Evolutionary conservation across 2,888 invertebrate species (phyloP), one percentile per base, ranked within the genome.

Genomic region (Panopea generosa): DNA sequence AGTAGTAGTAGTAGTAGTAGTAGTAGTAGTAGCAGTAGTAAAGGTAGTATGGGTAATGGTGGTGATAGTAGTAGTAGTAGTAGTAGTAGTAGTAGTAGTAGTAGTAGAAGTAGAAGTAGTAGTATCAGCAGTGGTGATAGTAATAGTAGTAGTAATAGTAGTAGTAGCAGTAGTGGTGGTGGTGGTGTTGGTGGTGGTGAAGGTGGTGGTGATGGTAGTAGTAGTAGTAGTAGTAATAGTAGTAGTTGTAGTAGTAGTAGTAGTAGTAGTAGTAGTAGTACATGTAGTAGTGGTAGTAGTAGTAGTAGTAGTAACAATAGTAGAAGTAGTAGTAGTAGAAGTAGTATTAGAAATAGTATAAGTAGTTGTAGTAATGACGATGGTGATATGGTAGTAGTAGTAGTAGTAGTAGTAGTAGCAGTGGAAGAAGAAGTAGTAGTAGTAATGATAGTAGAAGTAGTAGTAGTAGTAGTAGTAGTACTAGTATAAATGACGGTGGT

Each of bases 211-310:
- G 33, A 33, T 14, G 33, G 55, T 29, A 55, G 27, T 29, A 55
- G 55, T 55, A 29, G 55, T 55, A 55, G 55, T 55, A 55, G 55
- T 55, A 55, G 55, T 29, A 55, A 33, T 29, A 29, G 55, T 29
- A 29, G 55, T 29, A 29, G 55, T 29, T 26, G 55, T 29, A 55
- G 55, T 29, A 55, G 55, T 18, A 55, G 55, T 18, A 55, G 55
- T 18, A 55, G 55, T 18, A 55, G 55, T 29, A 55, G 55, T 55
- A 29, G 55, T 29, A 55, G 55, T 18, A 55, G 55, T 33, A 55
- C 29, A 18, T 24, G 53, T 7, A 9, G 11, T 9, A 52, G 22
- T 52, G 24, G 11, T 16, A 52, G 22, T 24, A 52, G 53, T 26
- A 52, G 26, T 16, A 24, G 53, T 16, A 9, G 53, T 4, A 14